These are phyloP conservation scores for Acromyrmex heyeri DNA, from an alignment of 1,140 invertebrate genomes.

Conservation along the genomic window DNA sequence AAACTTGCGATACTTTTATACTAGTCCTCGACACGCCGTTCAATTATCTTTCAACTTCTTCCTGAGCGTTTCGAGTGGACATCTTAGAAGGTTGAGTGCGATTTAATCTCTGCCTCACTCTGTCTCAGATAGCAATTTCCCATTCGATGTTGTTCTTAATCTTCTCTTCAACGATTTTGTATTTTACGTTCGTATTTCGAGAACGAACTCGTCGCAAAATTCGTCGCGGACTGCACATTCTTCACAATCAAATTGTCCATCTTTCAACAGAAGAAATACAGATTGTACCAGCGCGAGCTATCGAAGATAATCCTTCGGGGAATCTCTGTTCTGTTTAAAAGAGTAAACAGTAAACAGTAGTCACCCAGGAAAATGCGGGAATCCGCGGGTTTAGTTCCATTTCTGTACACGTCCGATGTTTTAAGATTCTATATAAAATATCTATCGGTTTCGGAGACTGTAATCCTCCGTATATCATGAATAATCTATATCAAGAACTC, in stretches of 20 bases:
- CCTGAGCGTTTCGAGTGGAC: neutral
- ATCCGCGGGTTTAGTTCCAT: neutral
- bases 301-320: constrained; percentile 16
- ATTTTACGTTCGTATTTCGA: too few relatives aligned
- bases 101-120: neutral
- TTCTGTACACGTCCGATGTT: neutral
- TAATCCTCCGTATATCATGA: neutral
- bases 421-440: neutral
- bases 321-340: constrained; percentile 32
- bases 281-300: constrained; percentile 14
- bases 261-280: neutral
- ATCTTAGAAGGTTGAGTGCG: neutral
- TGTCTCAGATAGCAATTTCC: neutral
- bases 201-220: neutral
- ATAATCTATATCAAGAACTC: neutral
- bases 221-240: neutral
- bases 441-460: neutral
- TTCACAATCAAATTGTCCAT: constrained; percentile 8
- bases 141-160: neutral
- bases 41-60: constrained; percentile 33
- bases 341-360: constrained; percentile 25
- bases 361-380: neutral
- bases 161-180: neutral
- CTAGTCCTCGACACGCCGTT: neutral
- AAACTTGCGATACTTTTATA: neutral